These are phyloP conservation scores for Diorhabda carinulata DNA, from an alignment of 1,140 invertebrate species.

Conservation along the genomic window DNA sequence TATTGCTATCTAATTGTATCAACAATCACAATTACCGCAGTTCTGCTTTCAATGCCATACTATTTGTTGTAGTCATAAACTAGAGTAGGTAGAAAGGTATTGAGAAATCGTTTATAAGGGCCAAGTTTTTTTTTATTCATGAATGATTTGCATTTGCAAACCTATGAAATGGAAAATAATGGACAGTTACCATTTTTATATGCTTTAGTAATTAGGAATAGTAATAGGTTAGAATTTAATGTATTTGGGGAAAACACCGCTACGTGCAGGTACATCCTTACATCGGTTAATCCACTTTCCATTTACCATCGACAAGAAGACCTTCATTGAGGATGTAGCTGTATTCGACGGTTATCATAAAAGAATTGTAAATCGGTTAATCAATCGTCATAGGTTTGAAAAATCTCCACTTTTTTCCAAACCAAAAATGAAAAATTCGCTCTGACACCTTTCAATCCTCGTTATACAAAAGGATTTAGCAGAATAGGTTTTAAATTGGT, in stretches of 20 bases:
- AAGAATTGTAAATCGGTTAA: too few species aligned
- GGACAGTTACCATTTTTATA: not conserved
- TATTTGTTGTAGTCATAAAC: conserved; percentile 22
- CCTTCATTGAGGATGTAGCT: too few species aligned
- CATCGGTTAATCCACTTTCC: not conserved
- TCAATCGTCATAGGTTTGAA: too few species aligned
- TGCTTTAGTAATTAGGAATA: not conserved
- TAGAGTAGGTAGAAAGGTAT: conserved; percentile 20
- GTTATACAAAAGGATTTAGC: too few species aligned
- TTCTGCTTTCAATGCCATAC: conserved; percentile 26
- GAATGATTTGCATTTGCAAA: not conserved
- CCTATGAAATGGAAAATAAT: not conserved
- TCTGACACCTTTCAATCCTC: too few species aligned
- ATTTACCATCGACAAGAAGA: not conserved
- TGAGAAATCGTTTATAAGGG: not conserved
- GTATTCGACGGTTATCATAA: too few species aligned
- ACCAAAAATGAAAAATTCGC: too few species aligned
- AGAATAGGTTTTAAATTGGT: too few species aligned
- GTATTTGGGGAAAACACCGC: not conserved
- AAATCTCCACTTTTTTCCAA: too few species aligned
- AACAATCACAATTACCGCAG: conserved; percentile 25
- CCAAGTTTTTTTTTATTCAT: not conserved
- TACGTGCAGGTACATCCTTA: not conserved
- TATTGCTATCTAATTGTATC: conserved; percentile 28
- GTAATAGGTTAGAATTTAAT: not conserved